phyloP scores from a whole-genome alignment of 2,797 vertebrate species.

The Myotis myotis region DNA sequence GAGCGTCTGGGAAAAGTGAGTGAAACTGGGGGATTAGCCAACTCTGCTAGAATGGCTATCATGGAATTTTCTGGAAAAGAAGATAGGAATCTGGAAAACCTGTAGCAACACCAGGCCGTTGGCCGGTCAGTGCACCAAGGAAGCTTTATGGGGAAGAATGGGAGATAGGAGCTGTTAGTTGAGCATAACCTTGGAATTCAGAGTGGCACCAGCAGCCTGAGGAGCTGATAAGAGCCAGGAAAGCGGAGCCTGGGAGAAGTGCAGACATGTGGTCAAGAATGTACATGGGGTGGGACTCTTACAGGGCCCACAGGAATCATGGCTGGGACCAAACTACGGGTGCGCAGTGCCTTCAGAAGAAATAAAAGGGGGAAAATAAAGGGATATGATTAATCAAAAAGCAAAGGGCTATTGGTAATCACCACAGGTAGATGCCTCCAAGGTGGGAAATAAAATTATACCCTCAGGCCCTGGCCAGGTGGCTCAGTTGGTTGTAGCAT shows the following conservation, averaged over 20 bases:
- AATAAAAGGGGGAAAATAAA: not conserved
- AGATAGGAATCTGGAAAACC: not conserved
- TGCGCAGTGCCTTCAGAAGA: not conserved
- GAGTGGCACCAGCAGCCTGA: not conserved
- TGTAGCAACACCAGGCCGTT: not conserved
- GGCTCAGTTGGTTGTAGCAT: too few relatives aligned
- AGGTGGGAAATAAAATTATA: not conserved
- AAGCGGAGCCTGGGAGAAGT: not conserved
- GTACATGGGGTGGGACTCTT: not conserved
- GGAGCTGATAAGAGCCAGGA: not conserved
- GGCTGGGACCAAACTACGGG: not conserved
- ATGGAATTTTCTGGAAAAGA: constrained; percentile 1
- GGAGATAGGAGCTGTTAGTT: not conserved
- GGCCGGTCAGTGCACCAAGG: not conserved
- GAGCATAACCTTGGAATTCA: not conserved
- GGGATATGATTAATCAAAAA: not conserved
- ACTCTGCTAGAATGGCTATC: not conserved
- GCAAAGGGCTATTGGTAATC: not conserved
- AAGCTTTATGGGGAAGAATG: not conserved
- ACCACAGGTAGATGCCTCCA: not conserved
- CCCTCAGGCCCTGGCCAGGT: not conserved
- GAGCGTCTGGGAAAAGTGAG: not conserved
- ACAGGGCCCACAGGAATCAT: not conserved
- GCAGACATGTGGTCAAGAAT: not conserved
- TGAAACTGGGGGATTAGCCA: not conserved